Evolutionary conservation across 2,888 invertebrate species (phyloP), one percentile per base, ranked within the genome.

Genomic region (Eristalinus sepulchralis): DNA sequence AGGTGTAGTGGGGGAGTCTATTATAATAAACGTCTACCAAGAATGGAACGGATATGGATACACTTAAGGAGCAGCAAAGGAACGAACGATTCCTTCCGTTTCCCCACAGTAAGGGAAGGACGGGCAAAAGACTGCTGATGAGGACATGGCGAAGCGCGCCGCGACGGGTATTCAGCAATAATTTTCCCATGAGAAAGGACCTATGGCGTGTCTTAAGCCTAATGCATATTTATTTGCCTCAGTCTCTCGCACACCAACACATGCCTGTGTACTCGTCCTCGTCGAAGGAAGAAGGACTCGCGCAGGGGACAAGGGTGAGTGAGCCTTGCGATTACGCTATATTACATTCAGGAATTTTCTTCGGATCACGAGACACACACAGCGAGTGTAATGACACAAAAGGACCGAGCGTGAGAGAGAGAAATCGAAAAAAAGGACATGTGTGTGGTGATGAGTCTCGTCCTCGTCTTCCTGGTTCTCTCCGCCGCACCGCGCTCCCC

Each of bases 21-120:
- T 47, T 22, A 77, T 78, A 82, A 85, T 72, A 73, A 77, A 85
- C 62, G 33, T 83, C 86, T 82, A 71, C 62, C 55, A 73, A 86
- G 83, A 83, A 83, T 83, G 86, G 86, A 86, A 83, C 83, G 83
- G 86, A 86, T 83, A 79, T 83, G 86, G 86, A 33, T 86, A 75
- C 83, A 86, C 86, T 86, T 86, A 86, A 83, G 86, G 70, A 82
- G 73, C 82, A 82, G 78, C 70, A 78, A 82, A 83, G 76, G 81
- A 77, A 77, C 47, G 39, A 39, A 47, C 6, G 82, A 79, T 79
- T 79, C 64, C 76, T 81, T 70, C 55, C 22, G 11, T 79, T 79
- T 66, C 83, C 78, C 67, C 84, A 67, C 73, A 24, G 73, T 70
- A 81, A 77, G 13, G n/a, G 2, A 8, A 17, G 17, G 47, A 47